These are phyloP conservation scores for Trypoxylus dichotomus DNA, from an alignment of 1,140 invertebrate species.

Conservation along the genomic window DNA sequence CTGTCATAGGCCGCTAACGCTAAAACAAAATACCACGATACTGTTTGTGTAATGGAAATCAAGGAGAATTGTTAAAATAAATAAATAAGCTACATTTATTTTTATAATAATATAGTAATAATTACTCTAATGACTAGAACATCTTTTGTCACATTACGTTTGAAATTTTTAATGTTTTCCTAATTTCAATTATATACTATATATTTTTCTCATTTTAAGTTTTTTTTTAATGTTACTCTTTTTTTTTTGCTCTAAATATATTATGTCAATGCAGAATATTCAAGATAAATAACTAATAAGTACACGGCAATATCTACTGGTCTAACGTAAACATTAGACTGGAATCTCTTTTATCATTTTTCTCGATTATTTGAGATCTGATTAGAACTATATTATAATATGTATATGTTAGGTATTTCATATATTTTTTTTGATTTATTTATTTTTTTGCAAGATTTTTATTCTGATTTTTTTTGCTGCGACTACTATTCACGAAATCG, in stretches of 20 bases:
- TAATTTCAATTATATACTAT: background rate
- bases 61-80: background rate
- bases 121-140: conserved; percentile 18
- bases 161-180: background rate
- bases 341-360: conserved; percentile 7
- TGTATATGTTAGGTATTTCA: background rate
- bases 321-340: conserved; percentile 27
- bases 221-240: background rate
- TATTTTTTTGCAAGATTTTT: background rate
- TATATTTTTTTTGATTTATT: conserved; percentile 1
- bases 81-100: background rate
- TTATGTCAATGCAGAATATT: background rate
- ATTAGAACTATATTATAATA: conserved; percentile 8
- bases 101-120: background rate
- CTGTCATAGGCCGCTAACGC: conserved; percentile 4
- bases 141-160: background rate
- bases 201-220: too few species aligned
- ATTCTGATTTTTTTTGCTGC: background rate
- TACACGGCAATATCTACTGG: conserved; percentile 1
- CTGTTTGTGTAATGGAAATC: background rate
- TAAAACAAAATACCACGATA: conserved; percentile 6
- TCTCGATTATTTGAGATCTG: conserved; percentile 13
- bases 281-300: conserved; percentile 22
- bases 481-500: background rate
- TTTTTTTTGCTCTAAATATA: conserved; percentile 6